These are phyloP conservation scores for Pardosa pseudoannulata DNA, from an alignment of 2,888 invertebrate genomes.

Conservation along the genomic window DNA sequence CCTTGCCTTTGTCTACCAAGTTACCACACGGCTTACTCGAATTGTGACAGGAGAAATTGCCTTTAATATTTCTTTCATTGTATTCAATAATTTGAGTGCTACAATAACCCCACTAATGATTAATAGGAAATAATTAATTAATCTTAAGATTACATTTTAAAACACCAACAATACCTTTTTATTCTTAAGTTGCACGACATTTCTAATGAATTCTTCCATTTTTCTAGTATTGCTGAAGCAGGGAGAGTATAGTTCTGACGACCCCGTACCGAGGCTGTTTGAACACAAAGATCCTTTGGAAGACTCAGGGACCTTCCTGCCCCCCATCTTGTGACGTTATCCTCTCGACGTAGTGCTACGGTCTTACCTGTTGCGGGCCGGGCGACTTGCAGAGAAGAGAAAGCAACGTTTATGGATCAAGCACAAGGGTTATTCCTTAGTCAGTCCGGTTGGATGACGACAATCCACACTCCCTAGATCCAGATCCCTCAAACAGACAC, in stretches of 20 bases:
- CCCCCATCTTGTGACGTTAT: slow-evolving; percentile 81
- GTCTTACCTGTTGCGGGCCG: slow-evolving; percentile 16
- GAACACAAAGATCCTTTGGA: slow-evolving; percentile 78
- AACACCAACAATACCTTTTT: too few species aligned
- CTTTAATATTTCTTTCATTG: too few species aligned
- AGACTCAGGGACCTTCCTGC: slow-evolving; percentile 83
- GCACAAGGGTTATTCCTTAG: neutral
- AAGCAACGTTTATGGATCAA: neutral
- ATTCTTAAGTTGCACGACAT: too few species aligned
- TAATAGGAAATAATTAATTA: too few species aligned
- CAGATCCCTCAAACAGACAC: neutral
- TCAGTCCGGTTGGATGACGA: slow-evolving; percentile 19
- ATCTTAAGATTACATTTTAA: too few species aligned
- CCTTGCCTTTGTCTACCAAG: too few species aligned
- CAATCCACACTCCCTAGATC: neutral
- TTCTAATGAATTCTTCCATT: too few species aligned
- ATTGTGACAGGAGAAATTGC: too few species aligned
- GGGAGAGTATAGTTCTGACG: slow-evolving; percentile 55
- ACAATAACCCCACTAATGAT: too few species aligned
- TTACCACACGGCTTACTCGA: too few species aligned
- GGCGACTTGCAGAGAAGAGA: neutral
- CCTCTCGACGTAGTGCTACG: slow-evolving; percentile 20
- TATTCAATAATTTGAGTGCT: too few species aligned
- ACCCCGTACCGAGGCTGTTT: slow-evolving; percentile 54
- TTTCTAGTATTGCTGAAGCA: slow-evolving; percentile 65